phyloP scores from a whole-genome alignment of 2,888 invertebrate species.

The Diogma glabrata region DNA sequence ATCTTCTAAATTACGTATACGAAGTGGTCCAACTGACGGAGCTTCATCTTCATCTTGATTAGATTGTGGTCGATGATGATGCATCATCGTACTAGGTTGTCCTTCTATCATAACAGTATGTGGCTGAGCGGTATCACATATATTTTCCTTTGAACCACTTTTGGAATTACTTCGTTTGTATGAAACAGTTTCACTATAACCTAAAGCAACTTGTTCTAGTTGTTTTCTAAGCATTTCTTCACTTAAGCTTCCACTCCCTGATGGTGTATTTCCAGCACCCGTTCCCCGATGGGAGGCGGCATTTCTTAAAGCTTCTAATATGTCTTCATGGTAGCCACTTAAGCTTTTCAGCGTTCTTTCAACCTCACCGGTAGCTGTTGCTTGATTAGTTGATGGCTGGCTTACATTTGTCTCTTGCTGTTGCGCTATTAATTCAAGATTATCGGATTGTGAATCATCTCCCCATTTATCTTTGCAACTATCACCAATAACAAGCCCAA shows the following conservation, averaged over 20 bases:
- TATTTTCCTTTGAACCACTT: constrained; percentile 58
- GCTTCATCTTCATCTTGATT: constrained; percentile 64
- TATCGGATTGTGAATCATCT: constrained; percentile 59
- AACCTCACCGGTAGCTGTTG: constrained; percentile 64
- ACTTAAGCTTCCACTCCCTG: constrained; percentile 52
- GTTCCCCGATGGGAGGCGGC: constrained; percentile 63
- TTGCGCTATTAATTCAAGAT: constrained; percentile 53
- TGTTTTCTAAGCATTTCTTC: constrained; percentile 59
- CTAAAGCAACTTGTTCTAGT: constrained; percentile 44
- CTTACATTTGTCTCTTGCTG: constrained; percentile 55
- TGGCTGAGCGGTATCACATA: constrained; percentile 57
- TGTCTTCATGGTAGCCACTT: constrained; percentile 87
- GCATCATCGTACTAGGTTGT: constrained; percentile 22
- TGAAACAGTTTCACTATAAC: constrained; percentile 38
- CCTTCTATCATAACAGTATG: constrained; percentile 41
- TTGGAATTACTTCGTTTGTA: constrained; percentile 45
- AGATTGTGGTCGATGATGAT: constrained; percentile 38
- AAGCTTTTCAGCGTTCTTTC: constrained; percentile 79
- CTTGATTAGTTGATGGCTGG: constrained; percentile 40
- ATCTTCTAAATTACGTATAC: constrained; percentile 85
- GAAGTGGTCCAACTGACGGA: constrained; percentile 68
- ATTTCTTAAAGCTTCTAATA: constrained; percentile 76
- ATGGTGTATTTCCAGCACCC: constrained; percentile 46
- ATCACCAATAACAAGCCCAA: constrained; percentile 59
- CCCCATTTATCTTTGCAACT: constrained; percentile 66